Conservation (phyloP, 2,888 invertebrate species). For the Xanthorhoe designata region DNA sequence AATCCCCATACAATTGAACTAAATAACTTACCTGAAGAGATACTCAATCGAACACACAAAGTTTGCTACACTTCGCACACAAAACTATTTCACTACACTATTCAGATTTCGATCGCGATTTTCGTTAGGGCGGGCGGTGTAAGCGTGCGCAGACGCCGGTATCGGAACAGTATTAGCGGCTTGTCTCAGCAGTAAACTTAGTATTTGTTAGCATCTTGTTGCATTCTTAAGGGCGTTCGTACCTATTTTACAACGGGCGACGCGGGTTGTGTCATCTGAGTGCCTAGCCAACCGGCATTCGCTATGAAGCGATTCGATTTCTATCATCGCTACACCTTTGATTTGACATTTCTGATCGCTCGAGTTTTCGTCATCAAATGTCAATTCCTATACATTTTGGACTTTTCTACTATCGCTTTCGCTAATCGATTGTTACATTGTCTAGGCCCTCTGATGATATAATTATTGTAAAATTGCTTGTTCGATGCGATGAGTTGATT, state of each 20-base stretch:
- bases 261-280: slow-evolving; percentile 30
- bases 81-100: slow-evolving; percentile 4
- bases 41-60: no score
- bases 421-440: no score
- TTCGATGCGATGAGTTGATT: slow-evolving; percentile 4
- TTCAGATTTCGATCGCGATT: slow-evolving; percentile 40
- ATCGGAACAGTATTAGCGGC: slow-evolving; percentile 70
- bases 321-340: no score
- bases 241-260: slow-evolving; percentile 35
- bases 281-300: no score
- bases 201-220: slow-evolving; percentile 69
- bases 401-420: no score
- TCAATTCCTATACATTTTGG: no score
- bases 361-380: no score
- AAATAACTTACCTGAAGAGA: no score
- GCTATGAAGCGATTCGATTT: no score
- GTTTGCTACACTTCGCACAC: no score
- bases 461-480: slow-evolving; percentile 17
- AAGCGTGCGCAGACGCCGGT: slow-evolving; percentile 79
- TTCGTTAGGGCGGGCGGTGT: slow-evolving; percentile 75
- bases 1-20: no score
- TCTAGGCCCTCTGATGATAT: slow-evolving; percentile 27
- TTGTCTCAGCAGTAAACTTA: slow-evolving; percentile 65
- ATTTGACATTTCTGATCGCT: no score
- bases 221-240: slow-evolving; percentile 57